Conservation (phyloP, 2,113 vertebrate genomes). For the Pterocles gutturalis region DNA sequence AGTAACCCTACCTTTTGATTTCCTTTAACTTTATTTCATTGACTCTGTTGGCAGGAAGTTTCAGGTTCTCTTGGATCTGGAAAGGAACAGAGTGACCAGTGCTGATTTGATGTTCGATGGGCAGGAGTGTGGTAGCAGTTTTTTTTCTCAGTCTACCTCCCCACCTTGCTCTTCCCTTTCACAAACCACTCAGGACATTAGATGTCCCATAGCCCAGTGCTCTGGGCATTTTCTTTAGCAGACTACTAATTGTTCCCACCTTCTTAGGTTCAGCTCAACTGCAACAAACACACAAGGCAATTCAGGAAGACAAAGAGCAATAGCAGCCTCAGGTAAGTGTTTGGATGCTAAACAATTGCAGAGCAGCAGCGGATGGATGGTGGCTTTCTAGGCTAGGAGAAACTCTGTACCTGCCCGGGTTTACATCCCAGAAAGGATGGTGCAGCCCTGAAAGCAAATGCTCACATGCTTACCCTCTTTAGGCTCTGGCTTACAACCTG, state of each 20-base stretch:
- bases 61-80: slow-evolving; percentile 77
- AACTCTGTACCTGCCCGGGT: not conserved
- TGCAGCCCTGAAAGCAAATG: not conserved
- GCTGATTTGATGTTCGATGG: fast-evolving
- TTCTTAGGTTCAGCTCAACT: not conserved
- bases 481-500: not conserved
- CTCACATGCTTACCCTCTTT: not conserved
- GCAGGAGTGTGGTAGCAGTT: not conserved
- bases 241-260: not conserved
- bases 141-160: not conserved
- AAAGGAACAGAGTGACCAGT: not conserved
- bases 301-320: not conserved
- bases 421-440: not conserved
- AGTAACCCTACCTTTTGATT: slow-evolving; percentile 32
- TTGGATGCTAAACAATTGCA: not conserved
- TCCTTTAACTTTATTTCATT: slow-evolving; percentile 51
- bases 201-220: not conserved
- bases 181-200: not conserved
- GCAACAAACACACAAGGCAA: not conserved
- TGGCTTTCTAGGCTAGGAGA: not conserved
- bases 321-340: not conserved
- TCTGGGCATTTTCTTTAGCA: not conserved
- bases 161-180: not conserved
- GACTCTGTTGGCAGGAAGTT: slow-evolving; percentile 19
- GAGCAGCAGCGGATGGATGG: not conserved